Base-by-base conservation (phyloP, 64 coral and sea anemone species). In the Stylophora pistillata region DNA sequence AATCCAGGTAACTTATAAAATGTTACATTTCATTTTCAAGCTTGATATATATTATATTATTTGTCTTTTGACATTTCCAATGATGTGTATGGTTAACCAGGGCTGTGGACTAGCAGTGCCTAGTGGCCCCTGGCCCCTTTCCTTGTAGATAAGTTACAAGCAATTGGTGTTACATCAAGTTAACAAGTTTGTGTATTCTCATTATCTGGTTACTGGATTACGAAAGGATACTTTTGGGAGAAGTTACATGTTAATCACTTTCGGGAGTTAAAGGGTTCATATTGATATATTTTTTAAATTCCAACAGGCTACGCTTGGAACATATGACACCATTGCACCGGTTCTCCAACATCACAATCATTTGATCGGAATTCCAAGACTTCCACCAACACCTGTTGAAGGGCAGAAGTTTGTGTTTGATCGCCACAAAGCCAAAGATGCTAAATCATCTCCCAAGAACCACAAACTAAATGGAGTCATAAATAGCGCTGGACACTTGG, bases 351-450 rank as follows among this genome's bases (percentile, higher is more conserved):
- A 90, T 13, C 79, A 92, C 31, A 86, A 85, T 16, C 74, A 93
- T n/a, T 82, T 92, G 68, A 76, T 74, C 11, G 85, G 83, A 34
- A 90, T 92, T 29, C 77, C 80, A 37, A 85, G 89, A 55, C 68
- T 89, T 30, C 95, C 95, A 29, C 95, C 93, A 53, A 97, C 95
- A 30, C 95, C 95, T 62, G 91, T 93, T 11, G 95, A 97, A 32
- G 87, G 66, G 4, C 69, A 90, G 65, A 89, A 89, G 18, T 90
- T 74, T 37, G 82, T 41, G 72, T 97, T 97, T 93, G 91, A 92
- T 16, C 66, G 59, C 29, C 63, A 30, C 32, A 76, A 76, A 53
- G 34, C 28, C 13, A 84, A 79, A 79, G 77, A 57, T 33, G 28
- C 66, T 34, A 33, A 52, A 18, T 69, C 27, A n/a, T 23, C 60